Evolutionary conservation across 1,140 invertebrate genomes (phyloP).

Genomic region (Pissodes strobi): DNA sequence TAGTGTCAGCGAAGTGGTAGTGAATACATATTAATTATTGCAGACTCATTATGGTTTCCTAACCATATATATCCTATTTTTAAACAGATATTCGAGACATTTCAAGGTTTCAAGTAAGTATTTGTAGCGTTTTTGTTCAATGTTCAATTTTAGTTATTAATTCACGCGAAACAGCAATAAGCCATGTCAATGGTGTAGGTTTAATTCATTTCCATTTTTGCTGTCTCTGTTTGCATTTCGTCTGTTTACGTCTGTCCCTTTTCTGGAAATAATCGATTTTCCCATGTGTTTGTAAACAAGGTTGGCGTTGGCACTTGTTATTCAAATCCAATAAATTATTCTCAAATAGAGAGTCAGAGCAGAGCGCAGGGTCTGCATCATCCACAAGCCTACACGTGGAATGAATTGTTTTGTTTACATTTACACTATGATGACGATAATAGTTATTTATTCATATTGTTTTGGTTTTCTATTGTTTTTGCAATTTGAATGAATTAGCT

Average conservation of each 20-base stretch:
- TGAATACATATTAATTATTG: slow-evolving; percentile 2
- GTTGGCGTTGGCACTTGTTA: slow-evolving; percentile 18
- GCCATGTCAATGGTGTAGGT: slow-evolving; percentile 8
- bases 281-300: slow-evolving; percentile 34
- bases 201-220: neutral
- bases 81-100: slow-evolving; percentile 33
- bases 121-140: slow-evolving; percentile 23
- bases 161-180: neutral
- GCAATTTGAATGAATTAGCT: neutral
- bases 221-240: slow-evolving; percentile 7
- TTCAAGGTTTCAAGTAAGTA: slow-evolving; percentile 37
- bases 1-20: slow-evolving; percentile 4
- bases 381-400: slow-evolving; percentile 24
- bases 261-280: slow-evolving; percentile 28
- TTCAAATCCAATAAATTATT: too few species aligned
- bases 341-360: too few species aligned
- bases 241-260: neutral
- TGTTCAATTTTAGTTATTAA: neutral
- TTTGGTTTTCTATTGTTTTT: neutral
- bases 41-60: slow-evolving; percentile 37
- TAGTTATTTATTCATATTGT: neutral
- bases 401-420: slow-evolving; percentile 28
- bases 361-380: too few species aligned
- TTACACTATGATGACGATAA: neutral
- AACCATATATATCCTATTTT: slow-evolving; percentile 30